Conservation (phyloP, 2,113 vertebrate species). For the Lepisosteus oculatus region DNA sequence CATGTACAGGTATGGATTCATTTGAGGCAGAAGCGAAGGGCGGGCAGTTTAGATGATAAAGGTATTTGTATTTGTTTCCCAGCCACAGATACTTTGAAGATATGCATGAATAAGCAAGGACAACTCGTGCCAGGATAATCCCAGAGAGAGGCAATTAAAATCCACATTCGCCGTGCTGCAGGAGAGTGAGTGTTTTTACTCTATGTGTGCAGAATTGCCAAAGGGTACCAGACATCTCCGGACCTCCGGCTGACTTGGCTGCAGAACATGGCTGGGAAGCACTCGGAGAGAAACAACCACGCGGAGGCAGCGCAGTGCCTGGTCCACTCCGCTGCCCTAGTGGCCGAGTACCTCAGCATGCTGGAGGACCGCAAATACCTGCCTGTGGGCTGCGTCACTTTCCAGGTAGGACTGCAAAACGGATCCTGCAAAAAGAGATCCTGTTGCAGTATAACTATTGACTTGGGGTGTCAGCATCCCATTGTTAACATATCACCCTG, state of each 20-base stretch:
- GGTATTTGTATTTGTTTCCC: no score
- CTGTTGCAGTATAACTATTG: no score
- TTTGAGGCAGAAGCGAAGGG: no score
- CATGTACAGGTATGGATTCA: slow-evolving; percentile 85
- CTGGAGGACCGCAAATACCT: slow-evolving; percentile 96
- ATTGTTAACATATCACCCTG: no score
- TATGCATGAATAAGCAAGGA: no score
- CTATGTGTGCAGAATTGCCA: slow-evolving; percentile 80
- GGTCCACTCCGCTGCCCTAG: slow-evolving; percentile 94
- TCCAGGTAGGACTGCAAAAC: slow-evolving; percentile 74
- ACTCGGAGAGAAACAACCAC: slow-evolving; percentile 92
- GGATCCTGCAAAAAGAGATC: no score
- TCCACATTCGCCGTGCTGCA: no score
- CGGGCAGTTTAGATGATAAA: no score
- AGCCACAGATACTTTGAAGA: no score
- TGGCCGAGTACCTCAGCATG: slow-evolving; percentile 97
- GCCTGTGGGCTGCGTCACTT: slow-evolving; percentile 96
- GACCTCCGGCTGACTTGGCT: slow-evolving; percentile 93
- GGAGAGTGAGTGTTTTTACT: not conserved
- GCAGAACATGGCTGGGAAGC: slow-evolving; percentile 98
- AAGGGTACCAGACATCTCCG: slow-evolving; percentile 97
- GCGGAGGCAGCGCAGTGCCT: slow-evolving; percentile 95
- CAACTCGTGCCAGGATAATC: no score
- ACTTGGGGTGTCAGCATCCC: no score
- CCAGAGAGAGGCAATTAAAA: no score